A percentile compares a stretch with the other conserved stretches of the same genome.
Conservation (phyloP, 2,888 invertebrate genomes). For the Nephrotoma guestfalica region DNA sequence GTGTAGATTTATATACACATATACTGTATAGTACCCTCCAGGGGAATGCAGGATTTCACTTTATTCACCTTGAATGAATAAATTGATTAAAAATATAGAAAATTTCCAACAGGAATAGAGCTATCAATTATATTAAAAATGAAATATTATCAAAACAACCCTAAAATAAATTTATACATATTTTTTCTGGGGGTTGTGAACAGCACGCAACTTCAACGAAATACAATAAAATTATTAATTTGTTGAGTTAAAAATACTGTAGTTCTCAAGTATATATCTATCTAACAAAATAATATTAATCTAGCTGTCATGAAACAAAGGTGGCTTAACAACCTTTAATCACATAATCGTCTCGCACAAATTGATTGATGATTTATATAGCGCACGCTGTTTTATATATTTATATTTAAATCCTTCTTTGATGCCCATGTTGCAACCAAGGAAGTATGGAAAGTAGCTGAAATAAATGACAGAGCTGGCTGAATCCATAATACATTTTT, state of each 20-base stretch:
- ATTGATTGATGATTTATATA: background rate
- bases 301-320: background rate
- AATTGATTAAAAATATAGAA: background rate
- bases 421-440: no score
- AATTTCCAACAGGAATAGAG: background rate
- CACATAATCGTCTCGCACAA: background rate
- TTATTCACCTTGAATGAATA: background rate
- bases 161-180: background rate
- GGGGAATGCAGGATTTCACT: background rate
- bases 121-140: background rate
- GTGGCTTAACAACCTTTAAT: background rate
- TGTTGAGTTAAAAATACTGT: background rate
- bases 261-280: background rate
- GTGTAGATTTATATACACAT: background rate
- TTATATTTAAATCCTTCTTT: no score
- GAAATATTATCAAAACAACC: background rate
- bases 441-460: no score
- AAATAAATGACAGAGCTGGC: no score
- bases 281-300: background rate
- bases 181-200: background rate
- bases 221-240: background rate
- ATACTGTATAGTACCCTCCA: background rate
- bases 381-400: no score
- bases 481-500: no score
- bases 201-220: background rate